Conservation (phyloP, 1,140 invertebrate genomes). For the Meloidogyne exigua region DNA sequence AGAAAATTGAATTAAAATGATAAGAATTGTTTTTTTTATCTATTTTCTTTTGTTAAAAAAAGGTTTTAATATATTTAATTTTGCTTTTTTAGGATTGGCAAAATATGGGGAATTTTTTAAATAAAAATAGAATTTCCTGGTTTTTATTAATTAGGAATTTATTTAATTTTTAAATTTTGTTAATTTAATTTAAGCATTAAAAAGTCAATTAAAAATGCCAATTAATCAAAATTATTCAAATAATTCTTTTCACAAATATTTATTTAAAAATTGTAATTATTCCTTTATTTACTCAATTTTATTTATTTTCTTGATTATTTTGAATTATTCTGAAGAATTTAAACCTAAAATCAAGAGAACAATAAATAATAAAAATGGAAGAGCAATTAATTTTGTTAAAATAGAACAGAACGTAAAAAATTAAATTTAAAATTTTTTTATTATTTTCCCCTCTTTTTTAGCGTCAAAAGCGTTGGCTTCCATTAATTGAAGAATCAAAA, state of each 20-base stretch:
- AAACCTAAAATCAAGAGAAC: not conserved
- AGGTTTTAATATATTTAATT: too few species aligned
- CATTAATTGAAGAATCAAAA: not conserved
- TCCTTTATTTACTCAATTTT: not conserved
- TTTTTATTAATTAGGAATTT: too few species aligned
- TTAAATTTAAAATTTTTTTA: not conserved
- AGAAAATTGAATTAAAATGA: too few species aligned
- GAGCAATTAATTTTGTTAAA: not conserved
- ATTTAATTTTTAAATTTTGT: too few species aligned
- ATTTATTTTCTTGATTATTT: not conserved
- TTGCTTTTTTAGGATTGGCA: too few species aligned
- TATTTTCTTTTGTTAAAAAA: too few species aligned
- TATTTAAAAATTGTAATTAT: not conserved
- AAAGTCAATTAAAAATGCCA: not conserved
- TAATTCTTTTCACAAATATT: not conserved
- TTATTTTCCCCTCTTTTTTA: not conserved
- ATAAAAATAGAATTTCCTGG: too few species aligned
- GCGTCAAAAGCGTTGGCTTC: constrained; percentile 18
- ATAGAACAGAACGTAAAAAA: not conserved
- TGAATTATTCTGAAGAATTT: not conserved
- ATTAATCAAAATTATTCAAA: not conserved
- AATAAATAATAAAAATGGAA: not conserved
- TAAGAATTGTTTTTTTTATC: too few species aligned
- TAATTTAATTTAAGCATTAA: too few species aligned
- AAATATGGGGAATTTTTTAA: too few species aligned